phyloP scores from a whole-genome alignment of 2,113 vertebrate species.

The Xenopus laevis region DNA sequence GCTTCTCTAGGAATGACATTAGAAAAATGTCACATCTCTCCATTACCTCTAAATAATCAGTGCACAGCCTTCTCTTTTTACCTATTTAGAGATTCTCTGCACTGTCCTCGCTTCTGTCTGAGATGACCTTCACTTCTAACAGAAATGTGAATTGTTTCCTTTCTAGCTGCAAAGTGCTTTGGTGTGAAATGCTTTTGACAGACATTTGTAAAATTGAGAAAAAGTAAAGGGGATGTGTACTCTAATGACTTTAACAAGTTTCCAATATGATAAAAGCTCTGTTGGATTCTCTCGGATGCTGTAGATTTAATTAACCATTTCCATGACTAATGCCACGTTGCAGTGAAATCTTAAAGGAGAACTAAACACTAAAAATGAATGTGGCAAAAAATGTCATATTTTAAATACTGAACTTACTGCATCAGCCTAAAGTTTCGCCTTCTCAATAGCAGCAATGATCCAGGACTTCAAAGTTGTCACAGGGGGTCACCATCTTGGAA shows the following conservation, averaged over 20 bases:
- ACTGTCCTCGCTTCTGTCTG: constrained; percentile 12
- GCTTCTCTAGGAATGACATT: background rate
- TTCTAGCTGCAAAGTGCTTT: constrained; percentile 37
- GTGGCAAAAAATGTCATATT: too few species aligned
- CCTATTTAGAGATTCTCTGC: constrained; percentile 30
- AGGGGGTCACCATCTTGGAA: too few species aligned
- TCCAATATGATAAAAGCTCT: constrained; percentile 12
- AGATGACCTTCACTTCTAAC: constrained; percentile 41
- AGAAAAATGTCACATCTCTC: constrained; percentile 8
- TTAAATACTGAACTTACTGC: too few species aligned
- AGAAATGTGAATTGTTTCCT: constrained; percentile 37
- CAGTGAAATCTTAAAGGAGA: background rate
- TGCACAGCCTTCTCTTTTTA: background rate
- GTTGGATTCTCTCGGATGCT: background rate
- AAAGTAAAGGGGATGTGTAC: constrained; percentile 30
- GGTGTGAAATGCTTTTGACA: constrained; percentile 45
- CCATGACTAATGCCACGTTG: background rate
- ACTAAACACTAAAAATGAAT: too few species aligned
- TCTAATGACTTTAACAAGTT: constrained; percentile 31
- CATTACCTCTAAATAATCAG: constrained; percentile 15
- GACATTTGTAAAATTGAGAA: constrained; percentile 29
- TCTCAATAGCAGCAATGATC: too few species aligned
- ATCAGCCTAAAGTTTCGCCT: too few species aligned
- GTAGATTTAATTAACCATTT: constrained; percentile 17
- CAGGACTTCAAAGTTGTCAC: too few species aligned